A percentile compares a stretch with the other conserved stretches of the same genome.
Conservation (phyloP, 2,113 vertebrate genomes). For the Scomber scombrus region DNA sequence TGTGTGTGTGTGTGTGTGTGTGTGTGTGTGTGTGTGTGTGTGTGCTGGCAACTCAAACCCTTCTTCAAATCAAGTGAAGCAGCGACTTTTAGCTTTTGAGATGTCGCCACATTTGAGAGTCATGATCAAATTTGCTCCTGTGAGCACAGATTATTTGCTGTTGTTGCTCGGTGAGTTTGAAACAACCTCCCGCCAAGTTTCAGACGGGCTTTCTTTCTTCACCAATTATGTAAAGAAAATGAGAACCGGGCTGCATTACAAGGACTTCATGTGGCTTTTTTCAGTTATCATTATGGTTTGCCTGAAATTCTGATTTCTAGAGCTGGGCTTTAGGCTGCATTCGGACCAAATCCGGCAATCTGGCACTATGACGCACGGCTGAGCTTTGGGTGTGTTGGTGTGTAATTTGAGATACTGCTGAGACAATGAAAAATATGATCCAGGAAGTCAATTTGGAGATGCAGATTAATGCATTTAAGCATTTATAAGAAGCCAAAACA, state of each 20-base stretch:
- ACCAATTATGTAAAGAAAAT: neutral
- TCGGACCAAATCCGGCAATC: no score
- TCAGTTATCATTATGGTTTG: neutral
- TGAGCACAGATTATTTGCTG: conserved; percentile 10
- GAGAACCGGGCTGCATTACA: neutral
- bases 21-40: no score
- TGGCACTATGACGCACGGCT: no score
- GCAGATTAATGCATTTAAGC: no score
- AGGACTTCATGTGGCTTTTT: neutral
- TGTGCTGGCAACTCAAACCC: no score
- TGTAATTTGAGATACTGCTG: no score
- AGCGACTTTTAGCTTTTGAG: neutral
- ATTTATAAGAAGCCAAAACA: no score
- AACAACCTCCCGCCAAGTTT: neutral
- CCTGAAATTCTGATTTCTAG: neutral
- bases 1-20: neutral
- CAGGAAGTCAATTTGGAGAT: no score
- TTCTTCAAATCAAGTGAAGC: no score
- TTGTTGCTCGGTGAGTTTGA: neutral
- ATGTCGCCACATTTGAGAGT: neutral
- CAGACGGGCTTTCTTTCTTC: neutral
- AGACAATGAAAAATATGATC: no score
- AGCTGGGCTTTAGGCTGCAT: no score
- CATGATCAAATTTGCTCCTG: neutral
- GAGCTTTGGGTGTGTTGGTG: no score